Base-by-base conservation (phyloP, 2,797 vertebrate genomes). In the Heteromormyrus szaboi region DNA sequence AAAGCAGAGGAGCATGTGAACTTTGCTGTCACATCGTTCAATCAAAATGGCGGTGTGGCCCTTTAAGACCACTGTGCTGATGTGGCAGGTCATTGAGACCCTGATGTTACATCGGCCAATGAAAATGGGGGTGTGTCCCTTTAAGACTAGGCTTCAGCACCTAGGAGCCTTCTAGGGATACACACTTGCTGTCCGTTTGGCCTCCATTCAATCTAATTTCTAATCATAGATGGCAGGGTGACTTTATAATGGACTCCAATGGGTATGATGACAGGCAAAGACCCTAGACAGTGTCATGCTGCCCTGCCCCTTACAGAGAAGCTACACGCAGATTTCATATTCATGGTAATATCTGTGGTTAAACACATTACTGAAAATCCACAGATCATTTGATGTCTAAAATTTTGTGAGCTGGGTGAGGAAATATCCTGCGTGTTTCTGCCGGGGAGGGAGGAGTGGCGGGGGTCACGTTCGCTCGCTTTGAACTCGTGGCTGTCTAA, bases 151-250 rank as follows among this genome's bases (percentile, higher is more conserved):
- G 29, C 29, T 72, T 72, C 25, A 33, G 65, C 65, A 72, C n/a
- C 59, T 62, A 25, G n/a, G 12, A 72, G 12, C 68, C 33, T 76
- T 33, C 68, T 76, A 41, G 29, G 14, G 33, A 7, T 41, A 41
- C 68, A 76, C 12, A 12, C 68, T 41, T 33, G 68, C 33, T 76
- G 68, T 41, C 33, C 1, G 22, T 85, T 65, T 88, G 44, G 79
- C 19, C 79, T 85, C 54, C 33, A 51, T 88, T 88, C 79, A n/a
- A 22, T 88, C 6, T 62, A 85, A 88, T 88, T 79, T 54, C 29
- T 54, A 46, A 37, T 41, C 68, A 41, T 76, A 76, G 4, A 76
- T 19, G 4, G 68, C 68, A 76, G 29, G 68, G 68, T 14, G 33
- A 76, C 68, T 76, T 41, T 76, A 37, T 41, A 76, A 65, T 37